Evolutionary conservation across 2,113 vertebrate genomes (phyloP), one percentile per base, ranked within the genome.

Genomic region (Spea bombifrons): DNA sequence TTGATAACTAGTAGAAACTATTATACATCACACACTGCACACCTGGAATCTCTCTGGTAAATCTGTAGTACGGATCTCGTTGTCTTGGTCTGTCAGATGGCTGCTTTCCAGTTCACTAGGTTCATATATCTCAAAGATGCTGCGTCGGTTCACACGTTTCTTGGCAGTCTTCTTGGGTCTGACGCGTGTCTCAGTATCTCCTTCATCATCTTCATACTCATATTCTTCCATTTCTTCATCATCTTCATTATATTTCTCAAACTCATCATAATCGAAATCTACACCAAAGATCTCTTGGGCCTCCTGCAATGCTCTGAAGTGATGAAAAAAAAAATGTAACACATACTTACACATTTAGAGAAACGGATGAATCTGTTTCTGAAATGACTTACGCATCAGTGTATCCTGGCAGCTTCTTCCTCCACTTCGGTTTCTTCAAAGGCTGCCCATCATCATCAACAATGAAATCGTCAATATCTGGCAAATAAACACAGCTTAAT

Each of bases 41-140:
- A 99, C 97, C 94, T 99, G 97, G 88, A 99, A 99, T 78, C 97
- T 94, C 87, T 99, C 97, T 0, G 97, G 97, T 93, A 99, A 95
- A 88, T 99, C 97, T 4, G 96, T 98, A 53, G 95, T 86, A 69
- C 97, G 95, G 86, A 99, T 99, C 88, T 99, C 97, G 0, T 98
- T 99, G 89, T 99, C 97, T 86, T 98, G 97, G 86, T 99, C 97
- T 0, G 97, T 99, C 76, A 99, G 93, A 88, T 99, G 97, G 83
- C 97, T 99, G 87, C 96, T 98, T 84, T 99, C 97, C 75, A 99
- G 90, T 87, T 99, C 97, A 3, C 97, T 99, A 78, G 97, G 97
- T 82, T 99, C 97, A 0, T 99, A 99, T 85, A 99, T 93, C 86
- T 99, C 97, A 66, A 98, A 99, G 84, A 99, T 99, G 90, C 96